These are phyloP conservation scores for Cynodonichthys magdalenae DNA, from an alignment of 2,797 vertebrate genomes.

Conservation along the genomic window DNA sequence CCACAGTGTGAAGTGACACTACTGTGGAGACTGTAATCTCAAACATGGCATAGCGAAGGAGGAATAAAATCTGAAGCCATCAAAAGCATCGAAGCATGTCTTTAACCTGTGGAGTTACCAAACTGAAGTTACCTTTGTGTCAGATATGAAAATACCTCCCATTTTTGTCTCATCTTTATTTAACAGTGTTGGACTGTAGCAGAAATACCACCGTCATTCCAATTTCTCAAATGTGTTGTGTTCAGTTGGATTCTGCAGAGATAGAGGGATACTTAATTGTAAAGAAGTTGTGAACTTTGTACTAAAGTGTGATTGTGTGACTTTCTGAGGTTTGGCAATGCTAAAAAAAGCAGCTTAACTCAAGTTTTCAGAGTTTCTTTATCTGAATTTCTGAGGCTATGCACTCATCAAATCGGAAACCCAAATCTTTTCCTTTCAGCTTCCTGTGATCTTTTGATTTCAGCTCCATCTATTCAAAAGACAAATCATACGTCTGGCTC, in stretches of 20 bases:
- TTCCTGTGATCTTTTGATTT: conserved; percentile 37
- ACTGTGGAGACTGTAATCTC: too few relatives aligned
- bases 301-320: conserved; percentile 31
- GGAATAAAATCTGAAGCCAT: conserved; percentile 48
- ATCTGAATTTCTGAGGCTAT: conserved; percentile 22
- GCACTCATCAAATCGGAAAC: conserved; percentile 13
- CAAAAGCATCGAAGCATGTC: conserved; percentile 59
- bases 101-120: conserved; percentile 51
- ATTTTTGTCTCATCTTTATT: conserved; percentile 21
- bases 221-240: conserved; percentile 24
- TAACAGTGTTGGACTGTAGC: conserved; percentile 29
- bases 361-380: conserved; percentile 15
- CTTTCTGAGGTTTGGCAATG: conserved; percentile 26
- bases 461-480: conserved; percentile 36
- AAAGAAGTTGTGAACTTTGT: conserved; percentile 33
- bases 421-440: conserved; percentile 25
- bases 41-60: neutral
- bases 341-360: conserved; percentile 25
- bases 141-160: conserved; percentile 45
- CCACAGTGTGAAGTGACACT: conserved; percentile 19
- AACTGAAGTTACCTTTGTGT: conserved; percentile 50
- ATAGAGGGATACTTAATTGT: conserved; percentile 3
- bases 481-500: conserved; percentile 25
- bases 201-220: conserved; percentile 5
- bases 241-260: conserved; percentile 12